These are phyloP conservation scores for Alligator mississippiensis DNA, from an alignment of 2,113 vertebrate genomes.

Conservation along the genomic window DNA sequence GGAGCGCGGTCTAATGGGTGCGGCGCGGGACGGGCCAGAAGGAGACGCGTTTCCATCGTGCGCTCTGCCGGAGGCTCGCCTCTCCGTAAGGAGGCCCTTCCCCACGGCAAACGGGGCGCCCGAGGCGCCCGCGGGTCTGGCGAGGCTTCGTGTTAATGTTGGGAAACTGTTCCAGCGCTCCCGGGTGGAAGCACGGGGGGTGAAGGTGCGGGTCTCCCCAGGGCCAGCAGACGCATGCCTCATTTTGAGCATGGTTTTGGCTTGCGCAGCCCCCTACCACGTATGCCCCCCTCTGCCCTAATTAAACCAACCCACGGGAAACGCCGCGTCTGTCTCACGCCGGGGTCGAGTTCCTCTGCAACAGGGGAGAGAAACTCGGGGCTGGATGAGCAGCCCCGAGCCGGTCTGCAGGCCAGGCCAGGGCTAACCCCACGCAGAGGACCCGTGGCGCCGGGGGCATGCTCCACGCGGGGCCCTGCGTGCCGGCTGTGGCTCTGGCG, in stretches of 20 bases:
- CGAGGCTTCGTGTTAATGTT: background rate
- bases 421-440: too few species aligned
- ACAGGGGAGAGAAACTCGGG: too few species aligned
- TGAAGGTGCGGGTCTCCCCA: background rate
- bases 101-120: background rate
- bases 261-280: background rate
- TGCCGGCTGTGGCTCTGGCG: too few species aligned
- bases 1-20: background rate
- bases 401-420: too few species aligned
- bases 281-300: background rate
- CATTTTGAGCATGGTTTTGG: background rate
- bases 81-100: background rate
- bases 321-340: background rate
- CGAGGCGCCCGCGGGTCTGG: background rate
- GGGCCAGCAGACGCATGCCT: background rate
- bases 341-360: background rate
- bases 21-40: background rate
- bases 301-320: background rate
- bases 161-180: constrained; percentile 21
- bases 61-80: background rate
- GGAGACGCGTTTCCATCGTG: background rate
- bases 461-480: too few species aligned
- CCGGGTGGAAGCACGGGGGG: background rate
- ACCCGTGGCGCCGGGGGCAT: too few species aligned
- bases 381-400: too few species aligned